These are phyloP conservation scores for Perodicticus potto DNA, from an alignment of 2,797 vertebrate genomes.

Conservation along the genomic window DNA sequence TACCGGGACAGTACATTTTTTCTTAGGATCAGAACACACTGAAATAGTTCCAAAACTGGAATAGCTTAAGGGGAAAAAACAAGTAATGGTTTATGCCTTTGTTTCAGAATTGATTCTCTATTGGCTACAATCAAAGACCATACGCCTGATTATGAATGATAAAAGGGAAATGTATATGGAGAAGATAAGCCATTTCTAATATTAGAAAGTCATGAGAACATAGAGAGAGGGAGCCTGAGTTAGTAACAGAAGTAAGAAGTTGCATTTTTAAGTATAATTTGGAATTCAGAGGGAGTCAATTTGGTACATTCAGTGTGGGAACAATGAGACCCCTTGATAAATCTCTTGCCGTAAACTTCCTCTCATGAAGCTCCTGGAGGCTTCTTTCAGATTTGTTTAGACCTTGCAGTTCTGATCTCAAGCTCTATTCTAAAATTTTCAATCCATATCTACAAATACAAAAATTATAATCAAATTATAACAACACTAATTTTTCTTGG, in stretches of 20 bases:
- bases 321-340: background rate
- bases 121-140: background rate
- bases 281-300: background rate
- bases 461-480: background rate
- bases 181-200: background rate
- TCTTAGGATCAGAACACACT: background rate
- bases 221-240: background rate
- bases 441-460: background rate
- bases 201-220: background rate
- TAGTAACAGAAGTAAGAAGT: background rate
- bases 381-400: background rate
- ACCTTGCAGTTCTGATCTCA: background rate
- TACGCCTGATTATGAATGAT: background rate
- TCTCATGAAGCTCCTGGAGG: background rate
- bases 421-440: background rate
- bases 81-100: background rate
- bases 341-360: background rate
- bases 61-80: background rate
- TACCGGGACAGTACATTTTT: background rate
- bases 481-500: background rate
- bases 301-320: fast-evolving
- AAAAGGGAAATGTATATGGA: background rate
- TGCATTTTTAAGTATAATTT: background rate
- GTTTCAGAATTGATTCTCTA: slow-evolving; percentile 4
- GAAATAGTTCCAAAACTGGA: background rate